Evolutionary conservation across 2,113 vertebrate genomes (phyloP).

Genomic region (Ranitomeya variabilis): DNA sequence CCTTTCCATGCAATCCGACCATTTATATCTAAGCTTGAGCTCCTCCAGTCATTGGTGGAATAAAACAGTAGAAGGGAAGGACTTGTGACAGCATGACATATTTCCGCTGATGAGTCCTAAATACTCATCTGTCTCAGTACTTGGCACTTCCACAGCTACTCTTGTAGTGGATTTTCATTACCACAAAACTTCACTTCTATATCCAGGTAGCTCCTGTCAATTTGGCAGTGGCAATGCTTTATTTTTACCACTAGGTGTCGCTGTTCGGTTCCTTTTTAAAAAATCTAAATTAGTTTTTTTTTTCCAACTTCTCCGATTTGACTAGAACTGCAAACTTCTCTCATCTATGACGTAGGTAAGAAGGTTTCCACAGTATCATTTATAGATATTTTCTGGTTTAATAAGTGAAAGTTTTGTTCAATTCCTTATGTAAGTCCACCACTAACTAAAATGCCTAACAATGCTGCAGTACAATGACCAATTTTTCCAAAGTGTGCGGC

Average conservation of each 20-base stretch:
- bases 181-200: not conserved
- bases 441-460: not conserved
- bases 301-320: not conserved
- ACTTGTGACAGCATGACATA: not conserved
- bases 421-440: not conserved
- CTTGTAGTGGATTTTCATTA: constrained; percentile 13
- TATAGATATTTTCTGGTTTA: constrained; percentile 26
- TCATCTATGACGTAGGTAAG: constrained; percentile 22
- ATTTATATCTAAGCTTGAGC: not conserved
- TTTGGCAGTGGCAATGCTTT: not conserved
- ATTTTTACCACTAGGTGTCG: constrained; percentile 1
- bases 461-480: not conserved
- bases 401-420: not conserved
- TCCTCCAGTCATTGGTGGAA: not conserved
- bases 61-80: constrained; percentile 4
- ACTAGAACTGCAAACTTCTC: not conserved
- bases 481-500: not conserved
- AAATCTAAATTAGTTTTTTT: not conserved
- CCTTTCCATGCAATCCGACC: not conserved
- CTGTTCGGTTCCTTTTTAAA: not conserved
- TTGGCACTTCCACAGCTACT: not conserved
- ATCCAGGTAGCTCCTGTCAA: not conserved
- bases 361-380: constrained; percentile 10
- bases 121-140: not conserved
- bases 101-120: not conserved